Percentiles rank a stretch among this genome's conserved stretches.
Conservation (phyloP, 2,797 vertebrate genomes). For the Carapus acus region DNA sequence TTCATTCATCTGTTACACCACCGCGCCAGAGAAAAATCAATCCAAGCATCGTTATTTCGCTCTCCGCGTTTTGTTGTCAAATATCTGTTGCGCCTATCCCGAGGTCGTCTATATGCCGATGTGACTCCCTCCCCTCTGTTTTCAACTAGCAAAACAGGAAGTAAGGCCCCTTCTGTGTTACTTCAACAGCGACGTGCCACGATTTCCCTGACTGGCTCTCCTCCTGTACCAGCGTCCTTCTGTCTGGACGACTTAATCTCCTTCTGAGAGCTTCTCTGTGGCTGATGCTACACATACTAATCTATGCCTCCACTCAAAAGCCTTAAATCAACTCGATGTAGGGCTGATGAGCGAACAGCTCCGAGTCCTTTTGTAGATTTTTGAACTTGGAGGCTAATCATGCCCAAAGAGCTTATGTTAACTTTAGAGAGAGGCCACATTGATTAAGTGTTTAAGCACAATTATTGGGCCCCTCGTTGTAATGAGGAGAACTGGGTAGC, state of each 20-base stretch:
- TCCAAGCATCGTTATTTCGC: too few species aligned
- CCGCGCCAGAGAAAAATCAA: too few species aligned
- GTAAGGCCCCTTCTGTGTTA: slow-evolving; percentile 37
- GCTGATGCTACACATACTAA: slow-evolving; percentile 44
- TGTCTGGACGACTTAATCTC: slow-evolving; percentile 55
- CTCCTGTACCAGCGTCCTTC: slow-evolving; percentile 40
- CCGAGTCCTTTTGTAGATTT: slow-evolving; percentile 30
- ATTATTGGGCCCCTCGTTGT: slow-evolving; percentile 38
- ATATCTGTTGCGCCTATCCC: too few species aligned
- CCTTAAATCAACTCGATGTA: slow-evolving; percentile 49
- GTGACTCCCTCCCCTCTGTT: slow-evolving; percentile 21
- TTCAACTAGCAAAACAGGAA: slow-evolving; percentile 43
- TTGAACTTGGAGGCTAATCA: slow-evolving; percentile 46
- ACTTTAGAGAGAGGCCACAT: slow-evolving; percentile 22
- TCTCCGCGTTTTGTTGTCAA: too few species aligned
- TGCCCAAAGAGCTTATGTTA: slow-evolving; percentile 16
- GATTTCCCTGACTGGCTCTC: slow-evolving; percentile 46
- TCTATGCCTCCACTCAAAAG: slow-evolving; percentile 42
- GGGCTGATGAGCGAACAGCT: slow-evolving; percentile 42
- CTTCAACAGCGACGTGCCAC: slow-evolving; percentile 47
- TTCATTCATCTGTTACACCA: too few species aligned
- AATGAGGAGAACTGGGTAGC: slow-evolving; percentile 34
- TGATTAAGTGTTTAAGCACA: slow-evolving; percentile 42
- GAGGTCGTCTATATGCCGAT: slow-evolving; percentile 9
- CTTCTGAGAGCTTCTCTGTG: slow-evolving; percentile 44